These are phyloP conservation scores for Euplexia lucipara DNA, from an alignment of 2,888 invertebrate species.

Conservation along the genomic window DNA sequence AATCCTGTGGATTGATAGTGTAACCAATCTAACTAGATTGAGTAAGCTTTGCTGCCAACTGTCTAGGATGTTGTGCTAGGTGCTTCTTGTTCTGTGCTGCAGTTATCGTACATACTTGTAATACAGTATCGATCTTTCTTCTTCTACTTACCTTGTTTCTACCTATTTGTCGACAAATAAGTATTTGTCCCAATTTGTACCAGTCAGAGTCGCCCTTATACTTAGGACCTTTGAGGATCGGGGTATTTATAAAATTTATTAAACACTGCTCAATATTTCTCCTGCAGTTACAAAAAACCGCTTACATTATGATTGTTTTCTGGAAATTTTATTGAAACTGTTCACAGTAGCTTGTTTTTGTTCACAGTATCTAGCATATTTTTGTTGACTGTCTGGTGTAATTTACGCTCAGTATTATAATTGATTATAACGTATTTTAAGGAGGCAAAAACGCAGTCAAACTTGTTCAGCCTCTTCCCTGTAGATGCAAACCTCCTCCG, in stretches of 20 bases:
- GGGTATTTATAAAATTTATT: background rate
- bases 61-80: too few species aligned
- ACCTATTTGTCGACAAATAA: too few species aligned
- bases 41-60: too few species aligned
- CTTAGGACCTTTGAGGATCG: background rate
- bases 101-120: too few species aligned
- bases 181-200: background rate
- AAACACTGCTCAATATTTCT: background rate
- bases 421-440: background rate
- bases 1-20: too few species aligned
- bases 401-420: too few species aligned
- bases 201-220: background rate
- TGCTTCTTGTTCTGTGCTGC: too few species aligned
- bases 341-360: conserved; percentile 11
- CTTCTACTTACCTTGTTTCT: background rate
- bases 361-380: too few species aligned
- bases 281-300: background rate
- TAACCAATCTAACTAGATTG: too few species aligned
- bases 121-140: background rate
- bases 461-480: background rate
- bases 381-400: too few species aligned
- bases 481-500: background rate
- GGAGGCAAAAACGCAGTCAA: background rate
- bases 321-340: background rate
- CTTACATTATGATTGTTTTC: background rate